Evolutionary conservation across 2,797 vertebrate species (phyloP).

Genomic region (Chelmon rostratus): DNA sequence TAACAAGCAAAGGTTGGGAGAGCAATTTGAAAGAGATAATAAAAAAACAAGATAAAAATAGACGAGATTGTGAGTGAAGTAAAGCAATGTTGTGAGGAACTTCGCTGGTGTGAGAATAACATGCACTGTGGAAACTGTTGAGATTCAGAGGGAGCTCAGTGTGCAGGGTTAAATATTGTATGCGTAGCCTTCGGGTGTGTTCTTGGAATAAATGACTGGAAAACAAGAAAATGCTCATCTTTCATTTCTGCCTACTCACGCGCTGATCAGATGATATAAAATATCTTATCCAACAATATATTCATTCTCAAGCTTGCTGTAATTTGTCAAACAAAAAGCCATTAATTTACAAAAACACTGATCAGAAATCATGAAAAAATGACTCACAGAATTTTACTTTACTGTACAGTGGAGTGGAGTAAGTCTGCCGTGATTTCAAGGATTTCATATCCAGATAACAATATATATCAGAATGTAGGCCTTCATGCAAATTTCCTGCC

Average conservation of each 20-base stretch:
- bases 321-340: background rate
- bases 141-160: constrained; percentile 13
- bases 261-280: constrained; percentile 40
- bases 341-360: background rate
- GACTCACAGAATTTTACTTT: constrained; percentile 1
- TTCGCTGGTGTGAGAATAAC: constrained; percentile 36
- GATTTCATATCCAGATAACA: no score
- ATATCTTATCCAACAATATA: constrained; percentile 15
- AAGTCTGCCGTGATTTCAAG: background rate
- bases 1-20: constrained; percentile 77
- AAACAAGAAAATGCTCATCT: constrained; percentile 37
- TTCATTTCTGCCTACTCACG: constrained; percentile 41
- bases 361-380: background rate
- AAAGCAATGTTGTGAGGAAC: constrained; percentile 26
- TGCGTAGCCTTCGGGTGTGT: constrained; percentile 41
- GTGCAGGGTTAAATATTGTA: constrained; percentile 32
- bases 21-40: constrained; percentile 64
- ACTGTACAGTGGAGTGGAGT: background rate
- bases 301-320: background rate
- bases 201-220: constrained; percentile 32
- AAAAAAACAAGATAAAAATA: constrained; percentile 55
- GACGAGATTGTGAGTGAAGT: constrained; percentile 20
- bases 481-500: no score
- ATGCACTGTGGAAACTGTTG: constrained; percentile 18
- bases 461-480: no score